Evolutionary conservation across 2,888 invertebrate species (phyloP).

Genomic region (Heteromyza rotundicornis): DNA sequence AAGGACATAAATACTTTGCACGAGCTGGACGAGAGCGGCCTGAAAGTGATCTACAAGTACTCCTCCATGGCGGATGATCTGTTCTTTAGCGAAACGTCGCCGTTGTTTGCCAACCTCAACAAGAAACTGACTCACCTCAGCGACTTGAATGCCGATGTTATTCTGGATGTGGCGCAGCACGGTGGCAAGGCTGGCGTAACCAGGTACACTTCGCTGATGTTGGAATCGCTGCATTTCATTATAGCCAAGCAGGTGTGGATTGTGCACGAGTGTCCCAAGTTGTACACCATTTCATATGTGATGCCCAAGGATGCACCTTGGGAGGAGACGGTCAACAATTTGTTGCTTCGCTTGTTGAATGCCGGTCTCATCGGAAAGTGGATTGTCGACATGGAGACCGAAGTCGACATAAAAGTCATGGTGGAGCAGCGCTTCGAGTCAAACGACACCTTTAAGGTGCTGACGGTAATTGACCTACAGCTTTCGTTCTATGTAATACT

Average conservation of each 20-base stretch:
- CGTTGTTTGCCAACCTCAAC: slow-evolving; percentile 53
- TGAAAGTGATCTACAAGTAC: slow-evolving; percentile 59
- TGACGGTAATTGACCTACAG: slow-evolving; percentile 58
- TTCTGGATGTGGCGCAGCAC: slow-evolving; percentile 41
- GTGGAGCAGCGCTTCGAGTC: slow-evolving; percentile 28
- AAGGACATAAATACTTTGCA: slow-evolving; percentile 59
- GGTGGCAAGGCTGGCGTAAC: slow-evolving; percentile 55
- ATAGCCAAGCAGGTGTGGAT: slow-evolving; percentile 47
- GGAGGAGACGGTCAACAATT: slow-evolving; percentile 51
- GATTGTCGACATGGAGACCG: slow-evolving; percentile 51
- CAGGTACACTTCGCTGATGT: slow-evolving; percentile 47
- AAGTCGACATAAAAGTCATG: slow-evolving; percentile 37
- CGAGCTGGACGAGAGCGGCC: slow-evolving; percentile 57
- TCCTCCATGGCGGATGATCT: slow-evolving; percentile 60
- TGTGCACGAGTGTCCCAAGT: slow-evolving; percentile 61
- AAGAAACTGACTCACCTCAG: slow-evolving; percentile 45
- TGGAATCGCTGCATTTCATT: slow-evolving; percentile 50
- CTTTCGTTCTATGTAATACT: slow-evolving; percentile 59
- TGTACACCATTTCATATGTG: slow-evolving; percentile 59
- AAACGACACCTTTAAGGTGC: slow-evolving; percentile 42
- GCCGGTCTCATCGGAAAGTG: slow-evolving; percentile 60
- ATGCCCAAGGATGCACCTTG: slow-evolving; percentile 57
- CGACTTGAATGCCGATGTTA: slow-evolving; percentile 48
- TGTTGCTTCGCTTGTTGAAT: slow-evolving; percentile 50
- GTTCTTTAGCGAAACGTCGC: slow-evolving; percentile 58